These are phyloP conservation scores for Brevimyrus niger DNA, from an alignment of 2,113 vertebrate species.

Conservation along the genomic window DNA sequence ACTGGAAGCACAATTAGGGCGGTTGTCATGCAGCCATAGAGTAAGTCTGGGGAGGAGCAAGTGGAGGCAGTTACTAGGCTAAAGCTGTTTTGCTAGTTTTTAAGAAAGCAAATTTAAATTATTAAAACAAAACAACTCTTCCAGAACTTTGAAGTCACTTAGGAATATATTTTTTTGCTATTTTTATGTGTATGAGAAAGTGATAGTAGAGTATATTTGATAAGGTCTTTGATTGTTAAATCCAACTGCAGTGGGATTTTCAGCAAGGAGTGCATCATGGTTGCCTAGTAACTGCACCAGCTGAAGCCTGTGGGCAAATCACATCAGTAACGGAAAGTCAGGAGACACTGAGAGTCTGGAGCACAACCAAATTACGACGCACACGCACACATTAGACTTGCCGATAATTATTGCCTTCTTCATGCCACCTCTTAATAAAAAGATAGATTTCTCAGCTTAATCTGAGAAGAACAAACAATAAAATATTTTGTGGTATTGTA, in stretches of 20 bases:
- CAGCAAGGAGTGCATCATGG: neutral
- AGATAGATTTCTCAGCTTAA: neutral
- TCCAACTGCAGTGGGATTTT: neutral
- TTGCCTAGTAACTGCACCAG: neutral
- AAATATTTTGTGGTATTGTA: neutral
- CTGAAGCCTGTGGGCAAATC: neutral
- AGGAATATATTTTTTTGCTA: neutral
- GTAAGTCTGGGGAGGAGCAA: neutral
- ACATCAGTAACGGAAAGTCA: neutral
- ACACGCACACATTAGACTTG: neutral
- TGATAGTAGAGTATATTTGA: neutral
- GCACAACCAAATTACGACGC: neutral
- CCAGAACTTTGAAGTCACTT: neutral
- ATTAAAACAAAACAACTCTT: neutral
- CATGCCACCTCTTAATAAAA: neutral
- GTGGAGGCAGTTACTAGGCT: neutral
- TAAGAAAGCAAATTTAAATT: neutral
- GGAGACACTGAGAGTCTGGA: neutral
- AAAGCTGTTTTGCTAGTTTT: neutral
- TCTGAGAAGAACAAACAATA: neutral
- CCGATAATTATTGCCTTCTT: neutral
- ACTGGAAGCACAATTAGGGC: neutral
- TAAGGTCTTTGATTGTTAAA: neutral
- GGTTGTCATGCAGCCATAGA: neutral
- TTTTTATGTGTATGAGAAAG: neutral